phyloP scores from a whole-genome alignment of 2,888 invertebrate species.

The Scaptomyza tumidula region DNA sequence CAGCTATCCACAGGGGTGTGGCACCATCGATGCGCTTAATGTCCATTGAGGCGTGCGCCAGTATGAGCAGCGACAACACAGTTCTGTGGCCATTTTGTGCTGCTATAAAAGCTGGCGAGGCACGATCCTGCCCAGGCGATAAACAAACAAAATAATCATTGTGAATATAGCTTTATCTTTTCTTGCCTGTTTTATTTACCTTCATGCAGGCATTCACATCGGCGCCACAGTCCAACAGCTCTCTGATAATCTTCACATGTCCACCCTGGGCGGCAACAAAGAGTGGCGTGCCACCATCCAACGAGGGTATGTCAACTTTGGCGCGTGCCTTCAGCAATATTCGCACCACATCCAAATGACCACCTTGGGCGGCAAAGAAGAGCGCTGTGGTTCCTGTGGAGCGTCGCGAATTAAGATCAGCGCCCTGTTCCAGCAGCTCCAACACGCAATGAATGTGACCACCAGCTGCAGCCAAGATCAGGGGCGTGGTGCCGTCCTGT shows the following conservation, averaged over 20 bases:
- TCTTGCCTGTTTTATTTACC: conserved; percentile 84
- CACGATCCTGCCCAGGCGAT: conserved; percentile 89
- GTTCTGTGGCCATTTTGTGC: conserved; percentile 96
- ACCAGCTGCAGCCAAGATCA: conserved; percentile 95
- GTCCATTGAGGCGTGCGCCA: conserved; percentile 90
- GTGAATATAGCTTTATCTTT: too few species aligned
- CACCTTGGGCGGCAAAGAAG: conserved; percentile 97
- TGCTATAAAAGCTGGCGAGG: conserved; percentile 95
- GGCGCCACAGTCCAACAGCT: conserved; percentile 92
- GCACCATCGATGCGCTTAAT: conserved; percentile 92
- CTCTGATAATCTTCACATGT: conserved; percentile 93
- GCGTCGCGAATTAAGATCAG: conserved; percentile 93
- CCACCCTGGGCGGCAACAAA: conserved; percentile 96
- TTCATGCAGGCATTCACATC: conserved; percentile 93
- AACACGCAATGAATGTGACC: conserved; percentile 94
- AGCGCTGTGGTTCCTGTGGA: conserved; percentile 96
- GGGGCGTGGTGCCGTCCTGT: conserved; percentile 96
- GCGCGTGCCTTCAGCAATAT: conserved; percentile 92
- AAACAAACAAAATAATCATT: background rate
- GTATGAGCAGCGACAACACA: conserved; percentile 89
- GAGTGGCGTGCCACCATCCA: conserved; percentile 97
- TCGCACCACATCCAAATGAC: conserved; percentile 92
- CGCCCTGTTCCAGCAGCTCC: conserved; percentile 95
- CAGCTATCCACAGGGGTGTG: conserved; percentile 96
- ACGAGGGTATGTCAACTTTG: conserved; percentile 90